phyloP scores from a whole-genome alignment of 2,113 vertebrate genomes.

The Perognathus longimembris region DNA sequence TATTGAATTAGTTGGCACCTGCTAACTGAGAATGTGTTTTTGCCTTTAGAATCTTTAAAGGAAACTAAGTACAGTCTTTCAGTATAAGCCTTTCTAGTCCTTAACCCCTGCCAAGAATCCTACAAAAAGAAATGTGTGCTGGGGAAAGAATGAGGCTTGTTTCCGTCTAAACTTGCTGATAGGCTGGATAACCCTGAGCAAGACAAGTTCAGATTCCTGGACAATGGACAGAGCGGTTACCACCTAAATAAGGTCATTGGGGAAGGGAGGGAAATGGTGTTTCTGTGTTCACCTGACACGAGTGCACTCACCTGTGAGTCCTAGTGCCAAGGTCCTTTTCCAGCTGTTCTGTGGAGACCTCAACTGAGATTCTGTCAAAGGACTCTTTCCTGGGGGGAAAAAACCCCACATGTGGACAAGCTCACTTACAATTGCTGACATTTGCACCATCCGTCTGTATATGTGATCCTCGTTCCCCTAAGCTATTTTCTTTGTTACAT shows the following conservation, averaged over 20 bases:
- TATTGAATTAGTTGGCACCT: slow-evolving; percentile 45
- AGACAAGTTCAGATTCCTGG: not conserved
- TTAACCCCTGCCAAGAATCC: not conserved
- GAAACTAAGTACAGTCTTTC: slow-evolving; percentile 40
- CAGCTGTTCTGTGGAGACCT: not conserved
- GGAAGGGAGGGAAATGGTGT: not conserved
- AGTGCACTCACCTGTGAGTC: accelerated
- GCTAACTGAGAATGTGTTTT: slow-evolving; percentile 32
- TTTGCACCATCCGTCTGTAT: accelerated
- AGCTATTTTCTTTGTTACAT: not conserved
- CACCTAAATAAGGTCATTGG: not conserved
- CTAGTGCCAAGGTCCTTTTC: accelerated
- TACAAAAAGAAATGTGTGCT: not conserved
- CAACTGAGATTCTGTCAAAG: not conserved
- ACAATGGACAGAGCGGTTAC: not conserved
- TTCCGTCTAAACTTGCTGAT: not conserved
- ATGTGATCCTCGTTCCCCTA: not conserved
- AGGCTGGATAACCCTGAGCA: not conserved
- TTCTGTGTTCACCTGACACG: not conserved
- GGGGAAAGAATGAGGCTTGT: not conserved
- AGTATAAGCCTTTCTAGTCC: not conserved
- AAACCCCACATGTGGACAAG: not conserved
- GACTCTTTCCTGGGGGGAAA: not conserved
- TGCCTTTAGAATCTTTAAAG: slow-evolving; percentile 65
- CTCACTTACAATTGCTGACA: no score